These are phyloP conservation scores for Nomada fabriciana DNA, from an alignment of 2,888 invertebrate genomes.

Conservation along the genomic window DNA sequence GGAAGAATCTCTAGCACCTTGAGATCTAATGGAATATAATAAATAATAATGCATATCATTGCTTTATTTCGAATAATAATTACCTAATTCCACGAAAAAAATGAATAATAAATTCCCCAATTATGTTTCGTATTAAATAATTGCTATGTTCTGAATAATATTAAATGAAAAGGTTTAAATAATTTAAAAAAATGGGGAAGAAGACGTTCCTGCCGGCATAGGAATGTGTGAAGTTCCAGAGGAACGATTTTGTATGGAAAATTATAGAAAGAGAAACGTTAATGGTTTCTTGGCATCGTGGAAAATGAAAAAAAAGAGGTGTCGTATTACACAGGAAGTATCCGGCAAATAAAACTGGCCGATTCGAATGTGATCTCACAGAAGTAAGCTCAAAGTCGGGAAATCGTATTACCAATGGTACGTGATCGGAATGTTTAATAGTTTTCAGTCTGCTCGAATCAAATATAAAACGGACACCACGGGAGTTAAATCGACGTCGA, in stretches of 20 bases:
- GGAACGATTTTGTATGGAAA: background rate
- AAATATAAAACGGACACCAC: conserved; percentile 5
- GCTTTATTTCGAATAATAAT: no score
- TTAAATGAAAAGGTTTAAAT: no score
- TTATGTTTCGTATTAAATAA: background rate
- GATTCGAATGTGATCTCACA: conserved; percentile 47
- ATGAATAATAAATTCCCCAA: no score
- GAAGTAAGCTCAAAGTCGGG: conserved; percentile 42
- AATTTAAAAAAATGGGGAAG: background rate
- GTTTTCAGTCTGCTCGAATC: conserved; percentile 38
- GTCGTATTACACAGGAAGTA: conserved; percentile 44
- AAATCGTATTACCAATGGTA: conserved; percentile 54
- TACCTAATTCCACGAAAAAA: no score
- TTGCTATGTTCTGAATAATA: background rate
- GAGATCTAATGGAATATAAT: background rate
- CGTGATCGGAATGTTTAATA: conserved; percentile 41
- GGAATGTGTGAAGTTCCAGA: background rate
- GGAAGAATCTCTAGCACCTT: background rate
- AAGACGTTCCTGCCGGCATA: background rate
- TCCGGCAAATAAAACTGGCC: conserved; percentile 42
- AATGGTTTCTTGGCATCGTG: background rate
- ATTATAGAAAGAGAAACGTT: background rate
- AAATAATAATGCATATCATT: background rate
- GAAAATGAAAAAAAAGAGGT: conserved; percentile 8
- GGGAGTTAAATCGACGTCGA: conserved; percentile 35